Base-by-base conservation (phyloP, 2,113 vertebrate species). In the Machaerirhynchus nigripectus region DNA sequence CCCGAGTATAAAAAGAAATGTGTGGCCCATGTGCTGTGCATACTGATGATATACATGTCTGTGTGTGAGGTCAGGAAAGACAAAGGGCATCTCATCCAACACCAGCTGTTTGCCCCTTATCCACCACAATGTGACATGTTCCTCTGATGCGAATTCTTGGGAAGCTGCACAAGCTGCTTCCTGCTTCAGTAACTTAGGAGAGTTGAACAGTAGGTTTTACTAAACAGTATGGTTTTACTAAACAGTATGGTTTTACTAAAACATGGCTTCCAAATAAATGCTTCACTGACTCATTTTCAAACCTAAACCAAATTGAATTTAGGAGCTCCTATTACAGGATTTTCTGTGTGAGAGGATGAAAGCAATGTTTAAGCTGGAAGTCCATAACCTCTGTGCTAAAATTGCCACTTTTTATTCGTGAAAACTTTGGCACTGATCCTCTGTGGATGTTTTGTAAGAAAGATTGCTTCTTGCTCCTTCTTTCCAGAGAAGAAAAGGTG, bases 121-220 rank as follows among this genome's bases (percentile, higher is more conserved):
- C 20, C 17, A 18, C 23, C 2, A 7, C 64, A 59, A 24, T 16
- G 27, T 22, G 59, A 30, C 1, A 0, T 22, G 21, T 13, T 33
- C 64, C 77, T 47, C 52, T 59, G 20, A 16, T 40, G 19, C 47
- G 57, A 49, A 17, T 76, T 76, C 56, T 39, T 70, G 42, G 52
- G 64, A 47, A 74, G 50, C 52, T 74, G 37, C 31, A 46, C 31
- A 46, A 28, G 26, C 16, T 61, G 42, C 46, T 70, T 61, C 15
- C 52, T 87, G n/a, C 47, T 73, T 27, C 22, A 55, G 30, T 79
- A 50, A 59, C 14, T 78, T 46, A 3, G 0, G 8, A 4, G 50
- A 74, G 19, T 16, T 75, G 42, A 82, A 24, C 15, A 7, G 14
- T 13, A 65, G 23, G n/a, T 67, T 50, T 50, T 50, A 50, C 23